Conservation (phyloP, 2,797 vertebrate genomes). For the Mergus octosetaceus region DNA sequence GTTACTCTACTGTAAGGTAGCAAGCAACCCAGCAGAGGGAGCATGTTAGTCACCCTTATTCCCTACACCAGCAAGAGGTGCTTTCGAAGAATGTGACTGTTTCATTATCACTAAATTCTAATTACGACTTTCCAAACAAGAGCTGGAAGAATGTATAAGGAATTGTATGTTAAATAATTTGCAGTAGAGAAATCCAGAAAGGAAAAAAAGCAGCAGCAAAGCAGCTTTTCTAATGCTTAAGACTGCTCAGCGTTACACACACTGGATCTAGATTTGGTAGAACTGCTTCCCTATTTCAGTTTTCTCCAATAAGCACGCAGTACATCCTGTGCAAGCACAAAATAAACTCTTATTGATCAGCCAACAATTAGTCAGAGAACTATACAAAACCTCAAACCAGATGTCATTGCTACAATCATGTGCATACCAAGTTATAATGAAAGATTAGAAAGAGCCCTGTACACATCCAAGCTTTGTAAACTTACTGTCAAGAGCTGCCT, state of each 20-base stretch:
- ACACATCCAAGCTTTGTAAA: slow-evolving; percentile 29
- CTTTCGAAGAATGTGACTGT: not conserved
- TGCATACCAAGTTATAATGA: not conserved
- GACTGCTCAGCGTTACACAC: not conserved
- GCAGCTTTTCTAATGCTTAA: not conserved
- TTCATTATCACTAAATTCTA: not conserved
- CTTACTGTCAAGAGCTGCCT: slow-evolving; percentile 90
- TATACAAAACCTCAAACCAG: not conserved
- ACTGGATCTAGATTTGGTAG: not conserved
- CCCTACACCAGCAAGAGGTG: fast-evolving
- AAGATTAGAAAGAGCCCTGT: not conserved
- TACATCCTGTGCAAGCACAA: not conserved
- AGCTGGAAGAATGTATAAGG: not conserved
- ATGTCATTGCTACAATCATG: not conserved
- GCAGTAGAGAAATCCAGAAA: not conserved
- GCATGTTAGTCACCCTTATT: fast-evolving
- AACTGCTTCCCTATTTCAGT: not conserved
- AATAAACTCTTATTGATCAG: not conserved
- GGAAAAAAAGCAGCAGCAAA: not conserved
- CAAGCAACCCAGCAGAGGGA: not conserved
- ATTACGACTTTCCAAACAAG: not conserved
- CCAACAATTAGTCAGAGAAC: not conserved
- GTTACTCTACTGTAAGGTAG: not conserved
- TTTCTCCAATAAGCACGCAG: not conserved
- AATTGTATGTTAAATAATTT: not conserved